Conservation (phyloP, 2,113 vertebrate genomes). For the Tretioscincus oriximinensis region DNA sequence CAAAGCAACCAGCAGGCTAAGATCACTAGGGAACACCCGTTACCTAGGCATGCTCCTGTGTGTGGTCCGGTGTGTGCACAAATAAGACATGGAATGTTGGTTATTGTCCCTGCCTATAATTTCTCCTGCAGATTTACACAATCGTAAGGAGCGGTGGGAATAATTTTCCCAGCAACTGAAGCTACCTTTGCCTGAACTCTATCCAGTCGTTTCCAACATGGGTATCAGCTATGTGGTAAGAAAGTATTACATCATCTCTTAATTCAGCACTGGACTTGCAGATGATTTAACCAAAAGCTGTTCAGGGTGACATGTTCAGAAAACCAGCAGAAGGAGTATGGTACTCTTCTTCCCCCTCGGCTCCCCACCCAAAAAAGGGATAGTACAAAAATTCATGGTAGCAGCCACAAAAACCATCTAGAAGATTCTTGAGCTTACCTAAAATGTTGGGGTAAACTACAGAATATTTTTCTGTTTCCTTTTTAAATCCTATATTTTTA, state of each 20-base stretch:
- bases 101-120: constrained; percentile 49
- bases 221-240: constrained; percentile 53
- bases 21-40: constrained; percentile 19
- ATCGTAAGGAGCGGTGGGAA: constrained; percentile 20
- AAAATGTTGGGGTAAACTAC: background rate
- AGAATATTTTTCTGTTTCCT: background rate
- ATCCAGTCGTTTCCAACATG: constrained; percentile 44
- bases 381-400: background rate
- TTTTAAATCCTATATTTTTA: background rate
- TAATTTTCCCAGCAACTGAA: constrained; percentile 36
- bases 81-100: constrained; percentile 41
- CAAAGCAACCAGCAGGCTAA: background rate
- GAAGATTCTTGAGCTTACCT: background rate
- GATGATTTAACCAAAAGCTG: constrained; percentile 57
- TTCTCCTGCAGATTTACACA: constrained; percentile 47
- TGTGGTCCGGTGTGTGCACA: constrained; percentile 37
- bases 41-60: background rate
- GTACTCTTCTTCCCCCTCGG: background rate
- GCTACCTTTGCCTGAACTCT: constrained; percentile 59
- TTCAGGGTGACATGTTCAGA: constrained; percentile 28
- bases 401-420: background rate
- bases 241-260: constrained; percentile 61
- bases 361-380: background rate
- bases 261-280: constrained; percentile 63
- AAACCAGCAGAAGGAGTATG: constrained; percentile 41